Base-by-base conservation (phyloP, 2,888 invertebrate genomes). In the Apodemia duryi region DNA sequence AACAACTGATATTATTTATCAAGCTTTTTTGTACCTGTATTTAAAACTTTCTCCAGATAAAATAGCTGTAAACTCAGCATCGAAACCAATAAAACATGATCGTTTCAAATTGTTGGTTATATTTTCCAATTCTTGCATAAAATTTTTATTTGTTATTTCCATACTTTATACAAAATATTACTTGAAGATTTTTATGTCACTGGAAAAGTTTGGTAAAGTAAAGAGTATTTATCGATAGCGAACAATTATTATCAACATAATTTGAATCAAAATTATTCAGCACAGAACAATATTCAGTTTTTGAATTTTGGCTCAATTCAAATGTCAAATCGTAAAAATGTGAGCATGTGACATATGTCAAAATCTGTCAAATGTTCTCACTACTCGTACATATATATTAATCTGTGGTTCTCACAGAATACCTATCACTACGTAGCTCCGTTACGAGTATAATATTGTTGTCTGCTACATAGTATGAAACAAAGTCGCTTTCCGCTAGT, bases 31-130 rank as follows among this genome's bases (percentile, higher is more conserved):
- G 29, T 69, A 94, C 94, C 94, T 94, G 72, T 93, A 75, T 77
- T 90, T 92, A 64, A 85, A 85, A n/a, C 80, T 72, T 54, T 91
- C 86, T 70, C 87, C 83, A 0, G 91, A 74, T 65, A 86, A 72
- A 68, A 92, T 77, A 61, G 89, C 95, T 67, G 95, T 95, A 78
- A 96, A 96, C 88, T 96, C 96, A 13, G 94, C 93, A 82, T 96
- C 96, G 71, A 96, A 91, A 21, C 94, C 93, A 72, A 95, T 82
- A 77, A 95, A 95, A 71, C 93, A 91, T 9, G 94, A 92, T 62
- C 88, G 86, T 76, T 93, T 89, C 38, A 96, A 81, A 67, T 91
- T 82, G 69, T 82, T 80, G 72, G 92, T 85, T 71, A 96, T 92
- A 73, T 92, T 84, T 10, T 93, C 92, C 70, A 93, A 85, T 65